A percentile compares a stretch with the other conserved stretches of the same genome.
These are phyloP conservation scores for Cantharis rufa DNA, from an alignment of 2,888 invertebrate genomes.

Conservation along the genomic window DNA sequence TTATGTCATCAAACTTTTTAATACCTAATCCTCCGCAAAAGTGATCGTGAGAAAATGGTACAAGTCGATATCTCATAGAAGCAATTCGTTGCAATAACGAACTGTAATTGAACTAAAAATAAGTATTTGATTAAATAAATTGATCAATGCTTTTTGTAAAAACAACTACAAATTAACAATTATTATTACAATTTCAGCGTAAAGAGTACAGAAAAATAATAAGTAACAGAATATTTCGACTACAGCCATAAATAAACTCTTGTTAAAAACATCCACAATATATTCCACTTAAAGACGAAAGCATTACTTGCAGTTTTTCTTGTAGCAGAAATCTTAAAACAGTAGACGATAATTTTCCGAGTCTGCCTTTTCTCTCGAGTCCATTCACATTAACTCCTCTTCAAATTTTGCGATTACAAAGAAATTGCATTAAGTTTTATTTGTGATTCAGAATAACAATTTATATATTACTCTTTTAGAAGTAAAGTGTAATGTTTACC, in stretches of 20 bases:
- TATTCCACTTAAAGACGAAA: background rate
- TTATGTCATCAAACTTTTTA: background rate
- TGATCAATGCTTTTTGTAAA: background rate
- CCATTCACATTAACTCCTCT: background rate
- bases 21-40: background rate
- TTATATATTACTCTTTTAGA: background rate
- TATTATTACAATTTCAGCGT: background rate
- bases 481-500: background rate
- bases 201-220: background rate
- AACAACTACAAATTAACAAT: background rate
- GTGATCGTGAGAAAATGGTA: background rate
- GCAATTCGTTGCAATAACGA: background rate
- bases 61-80: constrained; percentile 1
- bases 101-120: constrained; percentile 2
- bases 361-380: background rate
- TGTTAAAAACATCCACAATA: background rate
- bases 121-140: background rate
- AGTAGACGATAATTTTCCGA: background rate
- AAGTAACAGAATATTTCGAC: background rate
- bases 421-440: background rate
- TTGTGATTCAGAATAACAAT: background rate
- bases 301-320: background rate
- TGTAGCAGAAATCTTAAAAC: background rate
- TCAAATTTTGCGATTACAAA: background rate
- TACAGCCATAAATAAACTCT: background rate